Evolutionary conservation across 2,888 invertebrate genomes (phyloP), one percentile per base, ranked within the genome.

Genomic region (Agrotis segetum): DNA sequence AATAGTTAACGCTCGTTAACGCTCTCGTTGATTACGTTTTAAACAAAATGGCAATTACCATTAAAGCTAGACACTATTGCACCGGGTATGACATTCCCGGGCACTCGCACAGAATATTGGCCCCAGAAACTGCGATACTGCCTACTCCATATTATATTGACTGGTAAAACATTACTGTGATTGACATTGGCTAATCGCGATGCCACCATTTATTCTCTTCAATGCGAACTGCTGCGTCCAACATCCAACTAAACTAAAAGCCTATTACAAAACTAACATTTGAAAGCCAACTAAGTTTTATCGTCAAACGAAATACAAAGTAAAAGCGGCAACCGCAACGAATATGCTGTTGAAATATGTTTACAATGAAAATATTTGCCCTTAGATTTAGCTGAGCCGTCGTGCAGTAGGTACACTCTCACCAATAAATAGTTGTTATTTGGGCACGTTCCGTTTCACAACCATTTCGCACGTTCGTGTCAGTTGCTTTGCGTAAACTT

Each of bases 351-450:
- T 68, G 49, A 67, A 66, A 68, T 80, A 47, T 69, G 71, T 71
- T 74, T 62, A 21, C 56, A 68, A 59, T 67, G 65, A 71, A 70
- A 72, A 67, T 77, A 52, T 79, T 77, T 77, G 58, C 71, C 74
- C 66, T 71, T 68, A 72, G 52, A 66, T 76, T 76, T 74, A 73
- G 58, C n/a, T 47, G 67, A 69, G 64, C 52, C 52, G 73, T 68
- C 70, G 64, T 74, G 71, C 77, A 71, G 50, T 76, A 70, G 71
- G 56, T 74, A 73, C 64, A 75, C 76, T 83, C 82, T 84, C 83
- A 82, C 82, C 79, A 74, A 79, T 83, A 84, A 82, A 82, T 67
- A 73, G 71, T 81, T 77, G 79, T 81, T 83, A 79, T 83, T 86
- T 78, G 67, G 67, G 61, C 77, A 81, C 67, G 73, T 85, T 82